Evolutionary conservation across 2,888 invertebrate genomes (phyloP).

Genomic region (Calameuta filiformis): DNA sequence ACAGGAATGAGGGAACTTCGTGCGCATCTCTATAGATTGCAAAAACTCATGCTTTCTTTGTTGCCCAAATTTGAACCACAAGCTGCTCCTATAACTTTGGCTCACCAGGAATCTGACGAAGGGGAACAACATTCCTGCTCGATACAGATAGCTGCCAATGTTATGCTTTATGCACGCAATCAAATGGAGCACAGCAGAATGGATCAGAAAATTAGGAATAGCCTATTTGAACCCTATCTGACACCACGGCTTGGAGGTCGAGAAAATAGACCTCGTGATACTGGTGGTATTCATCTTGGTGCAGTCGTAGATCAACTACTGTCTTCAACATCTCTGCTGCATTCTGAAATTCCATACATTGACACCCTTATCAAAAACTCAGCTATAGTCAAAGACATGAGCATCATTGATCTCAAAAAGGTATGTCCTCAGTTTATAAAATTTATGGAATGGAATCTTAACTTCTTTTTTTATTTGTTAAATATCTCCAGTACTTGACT

Average conservation of each 20-base stretch:
- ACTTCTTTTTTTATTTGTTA: not conserved
- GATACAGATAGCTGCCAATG: conserved; percentile 76
- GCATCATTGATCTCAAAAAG: conserved; percentile 69
- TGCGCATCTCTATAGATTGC: conserved; percentile 75
- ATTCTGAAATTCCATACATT: conserved; percentile 52
- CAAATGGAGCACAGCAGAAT: conserved; percentile 62
- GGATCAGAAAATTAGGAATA: conserved; percentile 60
- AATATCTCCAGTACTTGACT: conserved; percentile 41
- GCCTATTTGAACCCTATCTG: conserved; percentile 58
- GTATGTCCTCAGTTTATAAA: conserved; percentile 24
- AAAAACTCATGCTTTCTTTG: conserved; percentile 79
- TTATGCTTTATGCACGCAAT: conserved; percentile 78
- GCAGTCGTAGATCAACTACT: conserved; percentile 57
- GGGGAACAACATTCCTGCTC: conserved; percentile 50
- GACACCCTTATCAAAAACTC: conserved; percentile 51
- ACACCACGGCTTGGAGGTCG: conserved; percentile 42
- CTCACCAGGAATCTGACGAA: conserved; percentile 36
- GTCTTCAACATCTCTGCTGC: conserved; percentile 51
- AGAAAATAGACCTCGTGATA: conserved; percentile 47
- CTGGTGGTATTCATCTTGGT: conserved; percentile 53
- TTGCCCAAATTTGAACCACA: conserved; percentile 76
- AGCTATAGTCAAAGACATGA: conserved; percentile 64
- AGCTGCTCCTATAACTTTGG: conserved; percentile 29
- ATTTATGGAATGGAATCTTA: not conserved
- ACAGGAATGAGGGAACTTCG: conserved; percentile 64